A percentile compares a stretch with the other conserved stretches of the same genome.
Conservation (phyloP, 2,113 vertebrate species). For the Poeciliopsis turrubarensis region DNA sequence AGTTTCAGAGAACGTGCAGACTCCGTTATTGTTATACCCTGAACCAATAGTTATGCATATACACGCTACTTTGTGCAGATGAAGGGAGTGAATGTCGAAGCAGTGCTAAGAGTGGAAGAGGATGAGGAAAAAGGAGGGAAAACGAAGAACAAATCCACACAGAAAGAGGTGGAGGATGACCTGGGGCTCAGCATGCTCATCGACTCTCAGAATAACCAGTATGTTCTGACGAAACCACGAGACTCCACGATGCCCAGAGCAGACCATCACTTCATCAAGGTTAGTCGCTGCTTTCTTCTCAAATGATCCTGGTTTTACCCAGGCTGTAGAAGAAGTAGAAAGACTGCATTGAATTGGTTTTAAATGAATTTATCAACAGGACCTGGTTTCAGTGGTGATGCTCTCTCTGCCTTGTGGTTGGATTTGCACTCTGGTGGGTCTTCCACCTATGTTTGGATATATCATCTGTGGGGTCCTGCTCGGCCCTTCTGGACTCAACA, state of each 20-base stretch:
- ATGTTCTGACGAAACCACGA: constrained; percentile 93
- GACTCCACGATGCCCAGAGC: constrained; percentile 95
- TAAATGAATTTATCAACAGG: constrained; percentile 73
- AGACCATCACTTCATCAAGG: constrained; percentile 97
- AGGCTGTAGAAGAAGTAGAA: background rate
- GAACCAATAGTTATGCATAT: background rate
- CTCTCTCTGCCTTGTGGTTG: constrained; percentile 95
- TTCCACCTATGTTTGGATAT: constrained; percentile 98
- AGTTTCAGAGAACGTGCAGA: background rate
- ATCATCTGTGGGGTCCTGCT: constrained; percentile 94
- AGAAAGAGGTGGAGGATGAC: constrained; percentile 84
- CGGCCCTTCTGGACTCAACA: constrained; percentile 94
- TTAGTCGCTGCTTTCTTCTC: constrained; percentile 9
- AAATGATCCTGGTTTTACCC: background rate
- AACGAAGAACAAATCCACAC: constrained; percentile 87
- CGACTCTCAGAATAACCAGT: constrained; percentile 98
- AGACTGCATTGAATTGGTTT: background rate
- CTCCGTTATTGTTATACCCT: rapidly evolving
- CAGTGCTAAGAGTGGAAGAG: constrained; percentile 93
- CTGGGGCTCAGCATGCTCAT: constrained; percentile 98
- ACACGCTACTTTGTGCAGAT: constrained; percentile 73
- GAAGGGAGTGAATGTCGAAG: constrained; percentile 96
- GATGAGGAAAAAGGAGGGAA: constrained; percentile 86
- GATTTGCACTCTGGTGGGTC: constrained; percentile 87
- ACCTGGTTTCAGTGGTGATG: constrained; percentile 93